These are phyloP conservation scores for Eospalax fontanierii DNA, from an alignment of 2,797 vertebrate species.

Conservation along the genomic window DNA sequence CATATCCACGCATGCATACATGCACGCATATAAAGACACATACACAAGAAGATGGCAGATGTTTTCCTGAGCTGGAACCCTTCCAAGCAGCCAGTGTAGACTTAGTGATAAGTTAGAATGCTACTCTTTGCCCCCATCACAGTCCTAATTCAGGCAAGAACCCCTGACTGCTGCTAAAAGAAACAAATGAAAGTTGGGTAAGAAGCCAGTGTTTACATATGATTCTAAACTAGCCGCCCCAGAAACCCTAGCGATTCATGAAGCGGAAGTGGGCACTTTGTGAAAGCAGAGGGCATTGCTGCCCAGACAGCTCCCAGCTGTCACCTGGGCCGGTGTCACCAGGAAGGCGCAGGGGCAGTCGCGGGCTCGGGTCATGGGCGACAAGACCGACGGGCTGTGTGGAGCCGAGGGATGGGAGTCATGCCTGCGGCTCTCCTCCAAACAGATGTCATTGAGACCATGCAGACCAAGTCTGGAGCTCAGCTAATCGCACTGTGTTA, in stretches of 20 bases:
- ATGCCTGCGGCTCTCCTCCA: fast-evolving
- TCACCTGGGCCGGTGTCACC: fast-evolving
- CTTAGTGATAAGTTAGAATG: background rate
- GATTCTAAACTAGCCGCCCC: background rate
- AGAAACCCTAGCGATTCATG: background rate
- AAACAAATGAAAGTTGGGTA: background rate
- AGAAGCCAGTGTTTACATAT: background rate
- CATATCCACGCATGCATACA: background rate
- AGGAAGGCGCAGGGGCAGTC: background rate
- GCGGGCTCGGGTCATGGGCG: no score
- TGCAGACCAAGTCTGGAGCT: fast-evolving
- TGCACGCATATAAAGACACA: background rate
- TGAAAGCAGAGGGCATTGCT: background rate
- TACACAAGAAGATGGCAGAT: background rate
- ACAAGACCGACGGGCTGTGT: no score
- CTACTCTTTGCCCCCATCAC: background rate
- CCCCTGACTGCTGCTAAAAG: background rate
- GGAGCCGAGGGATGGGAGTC: fast-evolving
- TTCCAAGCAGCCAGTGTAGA: background rate
- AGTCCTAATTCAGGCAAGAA: background rate
- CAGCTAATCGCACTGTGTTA: fast-evolving
- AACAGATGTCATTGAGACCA: background rate
- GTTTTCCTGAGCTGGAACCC: background rate
- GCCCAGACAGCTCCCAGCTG: fast-evolving
- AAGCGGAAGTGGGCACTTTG: background rate